phyloP scores from a whole-genome alignment of 2,888 invertebrate species.

The Orthonevra nobilis region DNA sequence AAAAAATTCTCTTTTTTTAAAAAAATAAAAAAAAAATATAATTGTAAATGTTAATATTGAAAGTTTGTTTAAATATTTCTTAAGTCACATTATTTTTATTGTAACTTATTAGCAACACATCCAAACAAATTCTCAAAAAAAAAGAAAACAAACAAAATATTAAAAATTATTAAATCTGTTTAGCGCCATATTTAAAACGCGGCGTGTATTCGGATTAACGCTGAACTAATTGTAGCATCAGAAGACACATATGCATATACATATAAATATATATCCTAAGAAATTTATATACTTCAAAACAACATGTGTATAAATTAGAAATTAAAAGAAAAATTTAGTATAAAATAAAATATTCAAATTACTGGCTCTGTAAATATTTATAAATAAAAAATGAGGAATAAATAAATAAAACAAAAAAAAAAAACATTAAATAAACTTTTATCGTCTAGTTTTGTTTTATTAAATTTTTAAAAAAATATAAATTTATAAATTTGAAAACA shows the following conservation, averaged over 20 bases:
- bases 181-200: constrained; percentile 70
- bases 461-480: constrained; percentile 48
- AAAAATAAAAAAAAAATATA: constrained; percentile 12
- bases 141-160: constrained; percentile 64
- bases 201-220: constrained; percentile 31
- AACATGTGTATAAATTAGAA: constrained; percentile 71
- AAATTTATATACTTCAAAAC: constrained; percentile 71
- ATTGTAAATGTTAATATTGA: constrained; percentile 67
- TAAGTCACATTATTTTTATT: constrained; percentile 71
- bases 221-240: constrained; percentile 66
- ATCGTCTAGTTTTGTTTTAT: constrained; percentile 36
- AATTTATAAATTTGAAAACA: too few species aligned
- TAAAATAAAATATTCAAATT: constrained; percentile 72
- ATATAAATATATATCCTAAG: constrained; percentile 56
- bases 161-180: constrained; percentile 71
- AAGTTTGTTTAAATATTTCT: constrained; percentile 67
- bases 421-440: constrained; percentile 5
- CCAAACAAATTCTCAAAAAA: constrained; percentile 76
- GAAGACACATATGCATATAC: constrained; percentile 47
- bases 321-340: constrained; percentile 66
- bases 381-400: constrained; percentile 64
- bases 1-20: constrained; percentile 46
- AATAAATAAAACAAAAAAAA: constrained; percentile 58
- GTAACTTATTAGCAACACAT: constrained; percentile 73
- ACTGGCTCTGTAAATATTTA: constrained; percentile 69